Evolutionary conservation across 1,140 invertebrate species (phyloP), one percentile per base, ranked within the genome.

Genomic region (Bursaphelenchus mucronatus): DNA sequence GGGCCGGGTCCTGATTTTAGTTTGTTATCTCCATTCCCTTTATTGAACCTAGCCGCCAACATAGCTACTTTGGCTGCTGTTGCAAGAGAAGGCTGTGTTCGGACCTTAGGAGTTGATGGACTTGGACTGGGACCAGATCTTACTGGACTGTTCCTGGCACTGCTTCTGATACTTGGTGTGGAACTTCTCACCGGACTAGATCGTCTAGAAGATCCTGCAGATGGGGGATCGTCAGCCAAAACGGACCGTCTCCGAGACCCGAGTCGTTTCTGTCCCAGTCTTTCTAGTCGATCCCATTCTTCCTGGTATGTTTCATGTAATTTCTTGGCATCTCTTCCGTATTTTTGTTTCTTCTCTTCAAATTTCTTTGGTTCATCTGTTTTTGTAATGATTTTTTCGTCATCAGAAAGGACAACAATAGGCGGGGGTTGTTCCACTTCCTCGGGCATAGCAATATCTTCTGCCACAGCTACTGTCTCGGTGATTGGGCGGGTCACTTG

Each of bases 231-330:
- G 30, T 30, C 30, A 5, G 30, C 30, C 13, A 67, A 47, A 41
- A 67, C 66, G 0, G 66, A 67, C 9, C 51, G 47, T 3, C 66
- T 46, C 9, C 66, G 19, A 13, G 50, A 13, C 11, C 66, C 66
- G 2, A 66, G 40, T 21, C 47, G 10, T 19, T 19, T 62, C 13
- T 66, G 61, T 10, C 54, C 52, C 43, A 73, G 46, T 6, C 71
- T 41, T 39, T 73, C 72, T 46, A 74, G 53, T 59, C 72, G 46
- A 19, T 67, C 64, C 72, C 72, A 74, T 52, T 74, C 72, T 46
- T 78, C 76, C 62, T 81, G 70, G 61, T 80, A 80, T n/a, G 79
- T 80, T 49, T 76, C 78, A 52, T 75, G 77, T 0, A 80, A 63
- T 46, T 78, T 73, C 40, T 70, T 55, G 11, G 78, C 62, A 63